Conservation (phyloP, 2,888 invertebrate genomes). For the Tribolium freemani region DNA sequence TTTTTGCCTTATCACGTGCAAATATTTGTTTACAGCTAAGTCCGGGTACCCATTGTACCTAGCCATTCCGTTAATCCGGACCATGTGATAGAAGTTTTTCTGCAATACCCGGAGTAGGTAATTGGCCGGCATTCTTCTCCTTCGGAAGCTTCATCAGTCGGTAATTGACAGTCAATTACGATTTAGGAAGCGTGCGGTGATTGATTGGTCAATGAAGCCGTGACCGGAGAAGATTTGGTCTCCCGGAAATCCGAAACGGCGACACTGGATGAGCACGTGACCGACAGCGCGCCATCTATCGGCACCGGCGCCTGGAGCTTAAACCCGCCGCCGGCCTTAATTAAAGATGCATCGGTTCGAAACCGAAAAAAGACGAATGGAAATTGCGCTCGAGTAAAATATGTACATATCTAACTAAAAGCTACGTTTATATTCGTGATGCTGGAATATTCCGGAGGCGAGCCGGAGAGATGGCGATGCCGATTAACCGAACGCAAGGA, state of each 20-base stretch:
- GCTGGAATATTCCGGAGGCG: too few relatives aligned
- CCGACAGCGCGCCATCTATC: not conserved
- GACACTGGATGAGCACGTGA: not conserved
- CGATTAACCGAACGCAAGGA: too few relatives aligned
- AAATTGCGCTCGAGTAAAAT: not conserved
- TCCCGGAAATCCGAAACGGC: constrained; percentile 18
- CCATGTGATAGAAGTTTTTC: not conserved
- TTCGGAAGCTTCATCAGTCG: constrained; percentile 52
- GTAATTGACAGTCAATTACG: constrained; percentile 60
- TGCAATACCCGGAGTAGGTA: constrained; percentile 41
- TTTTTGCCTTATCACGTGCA: not conserved
- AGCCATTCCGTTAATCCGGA: not conserved
- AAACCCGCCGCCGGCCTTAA: not conserved
- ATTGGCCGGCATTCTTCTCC: constrained; percentile 53
- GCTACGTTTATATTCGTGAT: not conserved
- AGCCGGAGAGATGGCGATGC: too few relatives aligned
- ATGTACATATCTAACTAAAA: constrained; percentile 8
- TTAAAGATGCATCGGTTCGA: constrained; percentile 2
- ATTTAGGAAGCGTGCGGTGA: constrained; percentile 58
- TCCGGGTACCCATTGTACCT: not conserved
- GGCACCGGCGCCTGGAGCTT: not conserved
- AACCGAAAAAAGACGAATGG: constrained; percentile 2
- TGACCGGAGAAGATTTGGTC: constrained; percentile 31
- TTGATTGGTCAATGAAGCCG: constrained; percentile 57
- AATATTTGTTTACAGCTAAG: not conserved